Evolutionary conservation across 2,888 invertebrate species (phyloP), one percentile per base, ranked within the genome.

Genomic region (Hetaerina titia): DNA sequence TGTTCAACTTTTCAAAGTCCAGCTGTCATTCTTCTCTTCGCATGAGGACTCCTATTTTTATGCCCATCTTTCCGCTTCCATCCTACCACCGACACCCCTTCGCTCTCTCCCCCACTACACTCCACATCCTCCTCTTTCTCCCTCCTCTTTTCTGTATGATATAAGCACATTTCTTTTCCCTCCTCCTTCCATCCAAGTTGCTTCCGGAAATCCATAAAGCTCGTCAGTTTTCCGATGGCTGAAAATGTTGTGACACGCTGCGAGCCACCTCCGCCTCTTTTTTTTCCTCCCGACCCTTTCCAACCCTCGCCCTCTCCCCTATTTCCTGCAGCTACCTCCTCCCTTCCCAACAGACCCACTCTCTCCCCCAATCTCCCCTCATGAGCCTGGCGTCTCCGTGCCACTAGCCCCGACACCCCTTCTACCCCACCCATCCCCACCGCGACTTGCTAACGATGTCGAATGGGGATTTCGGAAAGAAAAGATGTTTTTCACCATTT

Each of bases 161-260:
- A 92, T 69, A 92, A 92, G 92, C 64, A 92, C 69, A 92, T 92
- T 92, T 92, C 92, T 92, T 22, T 69, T 31, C 45, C 90, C 57
- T 89, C 60, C 13, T n/a, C n/a, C 81, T 31, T 22, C 31, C 25
- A 13, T 8, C 17, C n/a, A 25, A 45, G 64, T 90, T 90, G 63
- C 92, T 92, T 92, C 92, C 92, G 92, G 92, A 92, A 92, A 92
- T 92, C 92, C 92, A 92, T 92, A 92, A 92, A 74, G 92, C 92
- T 92, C 92, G 92, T 92, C 92, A 92, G 92, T 92, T 92, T 92
- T 92, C 92, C 92, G 69, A 92, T 92, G 92, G 92, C n/a, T 92
- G 92, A 92, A 92, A 92, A 92, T 92, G 92, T 92, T 92, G 92
- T 92, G 92, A 92, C 74, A 92, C 92, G 92, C 92, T 69, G 69